These are phyloP conservation scores for Drosophila quadrilineata DNA, from an alignment of 1,140 invertebrate species.

Conservation along the genomic window DNA sequence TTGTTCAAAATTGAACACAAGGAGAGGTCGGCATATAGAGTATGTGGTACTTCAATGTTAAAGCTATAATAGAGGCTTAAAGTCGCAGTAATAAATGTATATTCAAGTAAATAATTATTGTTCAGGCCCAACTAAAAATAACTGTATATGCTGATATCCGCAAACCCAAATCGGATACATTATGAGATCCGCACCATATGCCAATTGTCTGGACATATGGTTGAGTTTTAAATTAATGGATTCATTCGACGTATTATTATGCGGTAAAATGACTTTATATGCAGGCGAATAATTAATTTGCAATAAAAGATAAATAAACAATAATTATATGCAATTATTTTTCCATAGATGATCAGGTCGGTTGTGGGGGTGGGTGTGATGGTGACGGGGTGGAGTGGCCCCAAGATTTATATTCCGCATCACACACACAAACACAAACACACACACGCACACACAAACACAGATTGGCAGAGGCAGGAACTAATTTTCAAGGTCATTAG, in stretches of 20 bases:
- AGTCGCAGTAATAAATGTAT: too few relatives aligned
- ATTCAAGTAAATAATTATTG: too few relatives aligned
- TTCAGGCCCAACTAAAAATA: too few relatives aligned
- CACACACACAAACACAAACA: constrained; percentile 8
- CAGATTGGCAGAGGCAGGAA: constrained; percentile 50
- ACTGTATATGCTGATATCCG: constrained; percentile 54
- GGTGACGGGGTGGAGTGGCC: constrained; percentile 3
- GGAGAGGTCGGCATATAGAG: too few relatives aligned
- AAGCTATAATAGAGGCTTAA: too few relatives aligned
- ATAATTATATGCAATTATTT: constrained; percentile 55
- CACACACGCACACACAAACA: not conserved
- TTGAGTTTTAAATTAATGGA: constrained; percentile 54
- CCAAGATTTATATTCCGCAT: constrained; percentile 45
- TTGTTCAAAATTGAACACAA: too few relatives aligned
- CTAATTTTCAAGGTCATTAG: constrained; percentile 81
- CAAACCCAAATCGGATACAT: constrained; percentile 43
- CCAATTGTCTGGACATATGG: constrained; percentile 30
- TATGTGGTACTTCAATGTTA: too few relatives aligned
- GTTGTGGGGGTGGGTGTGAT: not conserved
- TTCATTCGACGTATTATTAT: constrained; percentile 46
- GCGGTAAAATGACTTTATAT: constrained; percentile 6
- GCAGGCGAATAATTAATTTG: constrained; percentile 52
- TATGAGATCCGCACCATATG: constrained; percentile 50
- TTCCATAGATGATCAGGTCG: not conserved
- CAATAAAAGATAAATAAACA: constrained; percentile 65